Conservation (phyloP, 2,113 vertebrate species). For the Bothrops jararaca region DNA sequence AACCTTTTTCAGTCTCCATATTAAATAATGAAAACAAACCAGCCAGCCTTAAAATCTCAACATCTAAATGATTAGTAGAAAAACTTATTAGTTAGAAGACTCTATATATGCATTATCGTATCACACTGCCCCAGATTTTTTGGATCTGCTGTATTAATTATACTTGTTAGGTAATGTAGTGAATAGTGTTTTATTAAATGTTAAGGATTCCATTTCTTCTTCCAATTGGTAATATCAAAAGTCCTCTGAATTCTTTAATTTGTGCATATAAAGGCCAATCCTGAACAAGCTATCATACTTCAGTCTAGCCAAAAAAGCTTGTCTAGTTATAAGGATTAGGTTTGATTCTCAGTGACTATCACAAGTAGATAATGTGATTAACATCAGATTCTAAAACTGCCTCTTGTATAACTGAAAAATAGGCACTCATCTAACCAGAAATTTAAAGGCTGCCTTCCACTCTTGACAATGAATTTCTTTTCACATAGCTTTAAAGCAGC, state of each 20-base stretch:
- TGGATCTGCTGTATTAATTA: slow-evolving; percentile 52
- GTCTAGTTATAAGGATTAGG: neutral
- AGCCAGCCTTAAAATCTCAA: slow-evolving; percentile 51
- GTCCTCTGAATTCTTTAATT: slow-evolving; percentile 28
- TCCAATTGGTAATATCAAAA: slow-evolving; percentile 38
- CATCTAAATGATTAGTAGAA: slow-evolving; percentile 58
- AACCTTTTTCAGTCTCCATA: slow-evolving; percentile 49
- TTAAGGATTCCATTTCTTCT: slow-evolving; percentile 55
- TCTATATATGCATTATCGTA: slow-evolving; percentile 54
- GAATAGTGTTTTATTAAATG: slow-evolving; percentile 41
- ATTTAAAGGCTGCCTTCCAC: neutral
- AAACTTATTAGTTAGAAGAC: slow-evolving; percentile 47
- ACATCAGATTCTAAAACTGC: neutral
- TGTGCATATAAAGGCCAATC: neutral
- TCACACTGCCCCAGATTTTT: slow-evolving; percentile 45
- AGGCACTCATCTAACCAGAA: neutral
- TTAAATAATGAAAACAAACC: slow-evolving; percentile 55
- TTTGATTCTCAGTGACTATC: neutral
- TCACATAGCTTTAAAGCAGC: neutral
- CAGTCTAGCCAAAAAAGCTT: neutral
- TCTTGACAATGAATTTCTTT: neutral
- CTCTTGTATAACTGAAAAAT: neutral
- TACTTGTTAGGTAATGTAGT: slow-evolving; percentile 55
- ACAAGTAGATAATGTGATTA: neutral
- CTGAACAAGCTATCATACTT: neutral